Evolutionary conservation across 2,797 vertebrate genomes (phyloP), one percentile per base, ranked within the genome.

Genomic region (Neostethus bicornis): DNA sequence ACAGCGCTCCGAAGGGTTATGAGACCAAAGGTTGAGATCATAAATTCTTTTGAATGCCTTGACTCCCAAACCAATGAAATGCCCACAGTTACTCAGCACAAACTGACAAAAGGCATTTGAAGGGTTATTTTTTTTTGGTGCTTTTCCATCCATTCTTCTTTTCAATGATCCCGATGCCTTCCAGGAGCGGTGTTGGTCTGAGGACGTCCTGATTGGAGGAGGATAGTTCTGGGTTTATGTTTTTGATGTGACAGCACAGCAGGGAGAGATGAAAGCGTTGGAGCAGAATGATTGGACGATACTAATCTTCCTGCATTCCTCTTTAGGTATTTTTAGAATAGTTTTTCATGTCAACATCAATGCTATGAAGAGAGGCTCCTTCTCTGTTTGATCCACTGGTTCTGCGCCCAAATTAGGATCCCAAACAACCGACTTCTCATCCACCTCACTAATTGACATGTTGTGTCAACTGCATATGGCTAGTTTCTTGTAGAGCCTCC

Each of bases 371-470:
- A 83, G 51, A 35, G 51, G 55, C 49, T 34, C 61, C 41, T n/a
- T 43, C 29, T 35, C 28, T 25, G 70, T 76, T 75, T 81, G 81
- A 85, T 83, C 73, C 59, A 71, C 47, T 51, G 61, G 51, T 56
- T 58, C 37, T 1, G 14, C 12, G 21, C 68, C 2, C 4, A 37
- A 64, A 66, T 67, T 50, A 14, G 37, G 16, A 73, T 54, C 23
- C 0, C 5, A 23, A 44, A 58, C 54, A 29, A 44, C 32, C 7
- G 26, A 61, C 43, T 56, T 53, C 51, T 50, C 74, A 79, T 76
- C 59, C 56, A 51, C 42, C n/a, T 53, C 23, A 31, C 79, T 84
- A 85, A 87, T 82, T 87, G 81, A 86, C 84, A 76, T 56, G 56
- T 73, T 66, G 75, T 79, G 83, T 83, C 83, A 76, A 70, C 14